These are phyloP conservation scores for Oopsacas minuta DNA, from an alignment of 37 sponge, comb jelly and placozoan species.

Conservation along the genomic window DNA sequence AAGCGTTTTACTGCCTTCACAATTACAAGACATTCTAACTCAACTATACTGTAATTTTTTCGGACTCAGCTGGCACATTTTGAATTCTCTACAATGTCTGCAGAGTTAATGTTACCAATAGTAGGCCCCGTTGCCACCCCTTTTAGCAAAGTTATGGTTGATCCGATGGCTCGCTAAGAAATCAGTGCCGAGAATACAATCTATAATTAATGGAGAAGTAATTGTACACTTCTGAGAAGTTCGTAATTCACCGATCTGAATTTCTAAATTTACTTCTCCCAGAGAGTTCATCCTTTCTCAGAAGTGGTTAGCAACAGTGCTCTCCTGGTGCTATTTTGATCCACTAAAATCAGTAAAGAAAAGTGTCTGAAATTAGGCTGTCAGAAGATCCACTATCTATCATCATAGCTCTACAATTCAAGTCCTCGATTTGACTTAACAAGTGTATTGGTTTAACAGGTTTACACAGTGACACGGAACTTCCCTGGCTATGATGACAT, in stretches of 20 bases:
- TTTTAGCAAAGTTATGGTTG: neutral
- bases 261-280: neutral
- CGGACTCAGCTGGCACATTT: neutral
- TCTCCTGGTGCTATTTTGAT: neutral
- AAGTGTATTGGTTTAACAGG: neutral
- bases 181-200: neutral
- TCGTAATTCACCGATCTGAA: neutral
- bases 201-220: neutral
- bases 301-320: neutral
- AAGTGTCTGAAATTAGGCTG: neutral
- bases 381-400: conserved; percentile 1
- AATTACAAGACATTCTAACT: neutral
- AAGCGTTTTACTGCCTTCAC: conserved; percentile 2
- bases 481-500: neutral
- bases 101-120: neutral
- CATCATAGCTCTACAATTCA: neutral
- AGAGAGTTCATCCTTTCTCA: neutral
- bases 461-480: neutral
- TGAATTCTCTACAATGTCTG: neutral
- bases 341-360: neutral
- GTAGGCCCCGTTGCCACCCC: neutral
- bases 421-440: neutral
- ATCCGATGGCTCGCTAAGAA: conserved; percentile 2
- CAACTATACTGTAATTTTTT: neutral
- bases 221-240: neutral